phyloP scores from a whole-genome alignment of 2,113 vertebrate genomes.

The Oreotrochilus melanogaster region DNA sequence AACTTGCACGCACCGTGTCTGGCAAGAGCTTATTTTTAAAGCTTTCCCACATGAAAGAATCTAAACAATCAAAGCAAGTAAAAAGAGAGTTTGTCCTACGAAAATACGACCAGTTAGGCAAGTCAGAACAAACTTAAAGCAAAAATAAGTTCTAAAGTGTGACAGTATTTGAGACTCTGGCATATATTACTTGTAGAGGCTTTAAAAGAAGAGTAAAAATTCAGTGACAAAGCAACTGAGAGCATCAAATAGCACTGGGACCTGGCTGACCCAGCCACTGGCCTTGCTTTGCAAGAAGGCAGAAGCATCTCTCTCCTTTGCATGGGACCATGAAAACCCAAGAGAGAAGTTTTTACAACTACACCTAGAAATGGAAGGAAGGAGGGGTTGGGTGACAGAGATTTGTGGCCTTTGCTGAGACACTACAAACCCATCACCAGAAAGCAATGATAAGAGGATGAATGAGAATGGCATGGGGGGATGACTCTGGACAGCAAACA shows the following conservation, averaged over 20 bases:
- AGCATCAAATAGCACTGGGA: not conserved
- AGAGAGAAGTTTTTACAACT: not conserved
- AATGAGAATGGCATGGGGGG: not conserved
- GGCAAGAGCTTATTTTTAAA: slow-evolving; percentile 8
- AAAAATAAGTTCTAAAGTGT: not conserved
- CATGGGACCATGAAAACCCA: not conserved
- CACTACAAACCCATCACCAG: not conserved
- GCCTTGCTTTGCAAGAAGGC: not conserved
- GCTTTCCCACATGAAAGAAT: slow-evolving; percentile 49
- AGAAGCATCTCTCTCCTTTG: not conserved
- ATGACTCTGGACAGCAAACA: not conserved
- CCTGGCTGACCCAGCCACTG: not conserved
- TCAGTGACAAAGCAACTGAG: not conserved
- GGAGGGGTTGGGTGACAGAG: not conserved
- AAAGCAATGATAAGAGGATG: not conserved
- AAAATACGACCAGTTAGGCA: not conserved
- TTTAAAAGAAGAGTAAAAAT: not conserved
- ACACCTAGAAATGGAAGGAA: not conserved
- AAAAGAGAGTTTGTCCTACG: not conserved
- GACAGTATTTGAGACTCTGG: not conserved
- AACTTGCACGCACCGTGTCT: slow-evolving; percentile 11
- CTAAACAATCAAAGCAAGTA: slow-evolving; percentile 20
- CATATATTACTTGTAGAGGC: fast-evolving
- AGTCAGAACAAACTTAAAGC: not conserved
- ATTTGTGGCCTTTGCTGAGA: not conserved